Base-by-base conservation (phyloP, 2,888 invertebrate species). In the Lagria hirta region DNA sequence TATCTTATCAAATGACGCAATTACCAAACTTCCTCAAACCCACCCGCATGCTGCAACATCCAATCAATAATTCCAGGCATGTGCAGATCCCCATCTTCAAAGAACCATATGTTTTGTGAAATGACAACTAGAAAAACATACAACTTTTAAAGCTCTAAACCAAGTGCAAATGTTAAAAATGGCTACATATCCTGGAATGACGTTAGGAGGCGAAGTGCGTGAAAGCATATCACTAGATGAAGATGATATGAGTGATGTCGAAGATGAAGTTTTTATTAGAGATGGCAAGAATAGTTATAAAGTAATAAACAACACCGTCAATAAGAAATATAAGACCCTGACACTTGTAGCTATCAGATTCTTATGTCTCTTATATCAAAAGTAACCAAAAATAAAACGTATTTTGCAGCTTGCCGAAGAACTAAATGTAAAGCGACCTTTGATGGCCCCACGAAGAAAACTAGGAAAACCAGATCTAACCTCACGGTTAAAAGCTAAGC, bases 191-290 rank as follows among this genome's bases (percentile, higher is more conserved):
- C 77, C 79, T 54, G 76, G 79, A 52, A 73, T 80, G 59, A 79
- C 77, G 58, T 54, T 72, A 32, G 76, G 79, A 54, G 74, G 82
- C 35, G 79, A 81, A 54, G 78, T 84, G 26, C 73, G 80, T 49
- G 85, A 86, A 65, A 83, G 81, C 57, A 66, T 72, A 18, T 71
- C 71, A 7, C 75, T 82, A 48, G 85, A 85, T 58, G 84, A 84
- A 54, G 86, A 86, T 50, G 79, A 82, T 51, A 74, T 84, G 55
- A 85, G 85, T 58, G 86, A 86, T 68, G 81, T 86, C 7, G 86
- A 86, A 58, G 86, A 86, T 65, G 86, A 86, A 66, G 86, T 86
- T 10, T 86, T 86, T 62, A 84, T 86, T 53, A 75, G 84, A 48
- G 84, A 86, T 72, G 83, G 84, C 10, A 79, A 80, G 63, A 80